Conservation (phyloP, 2,888 invertebrate genomes). For the Ligdia adustata region DNA sequence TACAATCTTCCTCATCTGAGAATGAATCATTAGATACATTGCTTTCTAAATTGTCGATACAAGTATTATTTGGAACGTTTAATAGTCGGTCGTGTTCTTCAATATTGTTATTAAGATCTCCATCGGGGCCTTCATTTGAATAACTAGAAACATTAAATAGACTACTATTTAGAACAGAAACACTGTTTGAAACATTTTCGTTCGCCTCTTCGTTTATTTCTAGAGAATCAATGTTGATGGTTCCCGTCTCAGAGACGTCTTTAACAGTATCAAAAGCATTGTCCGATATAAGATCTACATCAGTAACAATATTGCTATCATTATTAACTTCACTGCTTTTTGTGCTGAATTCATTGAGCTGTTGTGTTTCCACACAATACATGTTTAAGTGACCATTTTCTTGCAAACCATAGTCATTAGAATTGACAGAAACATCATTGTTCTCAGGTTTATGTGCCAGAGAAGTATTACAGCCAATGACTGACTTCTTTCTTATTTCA, state of each 20-base stretch:
- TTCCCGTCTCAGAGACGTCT: too few species aligned
- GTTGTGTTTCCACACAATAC: too few species aligned
- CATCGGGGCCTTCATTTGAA: constrained; percentile 3
- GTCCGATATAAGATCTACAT: too few species aligned
- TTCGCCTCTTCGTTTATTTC: background rate
- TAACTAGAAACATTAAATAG: constrained; percentile 2
- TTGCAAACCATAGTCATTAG: too few species aligned
- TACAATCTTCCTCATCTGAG: constrained; percentile 30
- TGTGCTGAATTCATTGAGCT: too few species aligned
- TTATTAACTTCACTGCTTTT: too few species aligned
- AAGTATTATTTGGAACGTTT: background rate
- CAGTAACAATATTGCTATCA: too few species aligned
- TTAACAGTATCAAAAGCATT: too few species aligned
- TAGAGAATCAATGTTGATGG: background rate
- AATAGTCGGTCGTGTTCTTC: background rate
- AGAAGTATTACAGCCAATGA: background rate
- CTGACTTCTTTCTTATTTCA: background rate
- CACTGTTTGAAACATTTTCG: background rate
- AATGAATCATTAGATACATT: constrained; percentile 16
- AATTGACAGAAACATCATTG: too few species aligned
- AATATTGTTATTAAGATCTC: constrained; percentile 10
- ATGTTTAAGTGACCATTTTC: too few species aligned
- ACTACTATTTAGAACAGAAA: background rate
- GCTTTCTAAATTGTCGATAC: background rate
- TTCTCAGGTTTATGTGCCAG: too few species aligned